Evolutionary conservation across 2,888 invertebrate genomes (phyloP).

Genomic region (Trissonchulus sp.): DNA sequence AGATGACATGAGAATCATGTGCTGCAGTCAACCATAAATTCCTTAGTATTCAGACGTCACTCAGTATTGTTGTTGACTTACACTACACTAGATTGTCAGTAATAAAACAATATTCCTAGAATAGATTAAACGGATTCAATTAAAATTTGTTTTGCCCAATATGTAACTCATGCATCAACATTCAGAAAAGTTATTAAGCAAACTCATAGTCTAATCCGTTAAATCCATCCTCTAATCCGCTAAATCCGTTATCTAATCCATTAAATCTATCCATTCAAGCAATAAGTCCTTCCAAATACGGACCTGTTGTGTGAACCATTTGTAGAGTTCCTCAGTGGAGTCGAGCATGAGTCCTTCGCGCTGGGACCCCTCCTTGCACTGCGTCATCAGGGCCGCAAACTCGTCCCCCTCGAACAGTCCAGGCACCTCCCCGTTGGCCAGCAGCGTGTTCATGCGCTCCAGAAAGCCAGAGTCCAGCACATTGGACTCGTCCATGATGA

Average conservation of each 20-base stretch:
- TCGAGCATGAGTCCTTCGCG: slow-evolving; percentile 96
- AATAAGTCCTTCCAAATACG: too few species aligned
- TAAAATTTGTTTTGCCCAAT: too few species aligned
- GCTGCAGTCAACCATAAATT: too few species aligned
- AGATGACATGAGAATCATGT: too few species aligned
- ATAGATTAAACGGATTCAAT: too few species aligned
- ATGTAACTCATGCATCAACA: too few species aligned
- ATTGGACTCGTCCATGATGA: slow-evolving; percentile 98
- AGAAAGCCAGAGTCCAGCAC: slow-evolving; percentile 96
- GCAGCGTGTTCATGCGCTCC: slow-evolving; percentile 95
- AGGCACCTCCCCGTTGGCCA: slow-evolving; percentile 87
- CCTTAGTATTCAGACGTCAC: too few species aligned
- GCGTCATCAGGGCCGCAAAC: slow-evolving; percentile 97
- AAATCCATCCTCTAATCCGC: neutral
- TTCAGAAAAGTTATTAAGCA: too few species aligned
- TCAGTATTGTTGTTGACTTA: too few species aligned
- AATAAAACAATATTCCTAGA: too few species aligned
- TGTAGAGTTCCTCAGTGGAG: slow-evolving; percentile 94
- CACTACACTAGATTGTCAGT: too few species aligned
- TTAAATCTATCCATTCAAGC: neutral
- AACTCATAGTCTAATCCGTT: neutral
- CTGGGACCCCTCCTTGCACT: slow-evolving; percentile 98
- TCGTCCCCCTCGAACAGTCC: slow-evolving; percentile 71
- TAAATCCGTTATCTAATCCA: neutral
- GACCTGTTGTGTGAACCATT: slow-evolving; percentile 87